phyloP scores from a whole-genome alignment of 2,113 vertebrate species.

The Orientallactaga bullata region DNA sequence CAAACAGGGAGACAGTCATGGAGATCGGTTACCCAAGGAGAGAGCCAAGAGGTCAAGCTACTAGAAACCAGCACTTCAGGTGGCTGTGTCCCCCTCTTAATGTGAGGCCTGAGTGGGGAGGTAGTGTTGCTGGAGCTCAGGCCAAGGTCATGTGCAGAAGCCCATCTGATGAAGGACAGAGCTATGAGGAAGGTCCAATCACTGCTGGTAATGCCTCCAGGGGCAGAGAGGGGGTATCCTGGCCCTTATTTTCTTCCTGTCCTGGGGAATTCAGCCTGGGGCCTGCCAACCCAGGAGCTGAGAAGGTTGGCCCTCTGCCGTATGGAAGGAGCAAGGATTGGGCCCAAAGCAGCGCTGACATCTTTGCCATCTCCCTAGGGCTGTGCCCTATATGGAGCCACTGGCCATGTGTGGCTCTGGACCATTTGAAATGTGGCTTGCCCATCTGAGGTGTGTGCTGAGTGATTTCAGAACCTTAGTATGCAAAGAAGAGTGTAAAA shows the following conservation, averaged over 20 bases:
- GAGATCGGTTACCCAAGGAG: neutral
- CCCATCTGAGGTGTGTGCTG: neutral
- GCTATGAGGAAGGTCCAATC: neutral
- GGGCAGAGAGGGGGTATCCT: rapidly evolving
- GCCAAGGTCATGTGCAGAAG: neutral
- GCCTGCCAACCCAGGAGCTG: neutral
- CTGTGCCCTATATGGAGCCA: neutral
- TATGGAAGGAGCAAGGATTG: neutral
- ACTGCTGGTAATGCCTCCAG: neutral
- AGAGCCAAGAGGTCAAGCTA: neutral
- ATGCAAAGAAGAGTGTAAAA: neutral
- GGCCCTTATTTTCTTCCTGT: neutral
- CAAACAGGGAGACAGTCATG: neutral
- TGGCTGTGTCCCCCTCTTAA: neutral
- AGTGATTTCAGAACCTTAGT: conserved; percentile 3
- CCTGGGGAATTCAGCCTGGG: neutral
- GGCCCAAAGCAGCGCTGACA: neutral
- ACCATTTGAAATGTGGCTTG: neutral
- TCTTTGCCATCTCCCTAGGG: neutral
- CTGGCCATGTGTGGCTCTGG: neutral
- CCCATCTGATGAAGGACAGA: neutral
- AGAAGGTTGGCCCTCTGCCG: neutral
- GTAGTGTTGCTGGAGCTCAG: neutral
- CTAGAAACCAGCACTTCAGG: neutral
- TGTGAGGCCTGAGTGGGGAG: neutral